Percentiles rank a stretch among this genome's conserved stretches.
Evolutionary conservation across 2,888 invertebrate genomes (phyloP).

Genomic region (Drosophila paracracens): DNA sequence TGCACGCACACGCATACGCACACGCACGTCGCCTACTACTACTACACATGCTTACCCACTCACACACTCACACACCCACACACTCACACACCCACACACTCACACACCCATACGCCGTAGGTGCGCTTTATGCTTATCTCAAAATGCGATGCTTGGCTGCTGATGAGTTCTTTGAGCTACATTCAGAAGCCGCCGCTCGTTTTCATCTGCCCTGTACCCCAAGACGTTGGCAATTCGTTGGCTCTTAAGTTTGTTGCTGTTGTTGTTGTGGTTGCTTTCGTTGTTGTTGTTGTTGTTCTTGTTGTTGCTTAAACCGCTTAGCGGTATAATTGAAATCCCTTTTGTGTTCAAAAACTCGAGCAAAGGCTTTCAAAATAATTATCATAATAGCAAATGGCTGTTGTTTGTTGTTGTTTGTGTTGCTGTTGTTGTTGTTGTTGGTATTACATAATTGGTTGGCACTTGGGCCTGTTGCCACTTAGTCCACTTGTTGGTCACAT

Average conservation of each 20-base stretch:
- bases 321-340: conserved; percentile 77
- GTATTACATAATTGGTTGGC: conserved; percentile 17
- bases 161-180: conserved; percentile 65
- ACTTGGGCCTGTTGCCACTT: conserved; percentile 26
- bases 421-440: conserved; percentile 20
- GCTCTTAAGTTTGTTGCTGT: conserved; percentile 53
- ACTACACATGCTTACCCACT: conserved; percentile 2
- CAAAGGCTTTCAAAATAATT: conserved; percentile 72
- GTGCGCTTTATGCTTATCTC: conserved; percentile 76
- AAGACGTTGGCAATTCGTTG: conserved; percentile 59
- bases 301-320: conserved; percentile 71
- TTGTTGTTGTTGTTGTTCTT: conserved; percentile 33
- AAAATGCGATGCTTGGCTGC: conserved; percentile 74
- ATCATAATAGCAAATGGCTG: conserved; percentile 69
- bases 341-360: conserved; percentile 75
- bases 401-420: conserved; percentile 35
- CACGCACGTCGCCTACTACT: neutral
- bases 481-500: conserved; percentile 44
- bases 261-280: conserved; percentile 37
- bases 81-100: neutral
- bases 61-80: conserved; percentile 3
- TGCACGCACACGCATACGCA: conserved; percentile 18
- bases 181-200: neutral
- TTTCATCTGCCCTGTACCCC: neutral
- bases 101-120: conserved; percentile 52